Base-by-base conservation (phyloP, 35 echinoderm and acorn worm species). In the Apostichopus californicus region DNA sequence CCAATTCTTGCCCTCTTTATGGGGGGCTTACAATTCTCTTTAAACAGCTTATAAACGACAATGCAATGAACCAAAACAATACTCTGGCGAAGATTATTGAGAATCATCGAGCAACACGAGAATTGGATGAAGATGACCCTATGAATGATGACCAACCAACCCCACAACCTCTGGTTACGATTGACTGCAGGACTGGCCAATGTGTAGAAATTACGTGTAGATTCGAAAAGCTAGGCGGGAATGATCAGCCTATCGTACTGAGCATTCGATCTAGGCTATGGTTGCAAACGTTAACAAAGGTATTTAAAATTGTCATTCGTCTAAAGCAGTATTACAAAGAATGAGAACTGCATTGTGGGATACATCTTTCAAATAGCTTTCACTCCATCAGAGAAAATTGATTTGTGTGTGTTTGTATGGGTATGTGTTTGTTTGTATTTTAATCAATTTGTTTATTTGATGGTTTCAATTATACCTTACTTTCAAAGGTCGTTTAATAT, bases 211-310 rank as follows among this genome's bases (percentile, higher is more conserved):
- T 89, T 20, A 18, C 23, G 1, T 89, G 86, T 55, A 12, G 54
- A 53, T 89, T 89, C 21, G 86, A 54, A 54, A 11, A 34, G 9
- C 86, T 89, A 28, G 86, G 61, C 61, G 86, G 86, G 5, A 89
- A 73, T 57, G 86, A 73, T 18, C 86, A 89, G 17, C 86, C 86
- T 46, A 66, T 89, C 24, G 86, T 89, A 21, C 21, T 25, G 24
- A 46, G 57, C 64, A 89, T 89, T 28, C 86, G 86, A n/a, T 89
- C 86, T 1, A 89, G 61, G 0, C 61, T 89, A 17, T 89, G 86
- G 86, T 23, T 89, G 34, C 20, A 89, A 4, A 89, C 86, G 1
- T 28, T 89, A 72, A 18, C 64, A 72, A 21, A 89, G 86, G 86
- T 89, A 89, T 63, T 15, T 1, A 68, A 11, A 11, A 75, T 18